Base-by-base conservation (phyloP, 2,113 vertebrate genomes). In the Neodontobutis hainanensis region DNA sequence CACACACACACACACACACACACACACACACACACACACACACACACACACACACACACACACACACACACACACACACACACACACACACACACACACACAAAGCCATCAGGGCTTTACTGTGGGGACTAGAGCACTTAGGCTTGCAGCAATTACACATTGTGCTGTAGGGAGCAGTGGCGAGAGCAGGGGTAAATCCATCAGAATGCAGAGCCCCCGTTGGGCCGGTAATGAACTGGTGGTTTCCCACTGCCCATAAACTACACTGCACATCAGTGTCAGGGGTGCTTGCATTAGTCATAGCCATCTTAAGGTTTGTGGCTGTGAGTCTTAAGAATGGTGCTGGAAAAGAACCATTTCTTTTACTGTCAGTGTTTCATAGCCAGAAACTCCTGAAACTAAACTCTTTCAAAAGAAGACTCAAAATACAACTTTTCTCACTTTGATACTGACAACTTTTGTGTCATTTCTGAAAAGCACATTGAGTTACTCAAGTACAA, bases 61-160 rank as follows among this genome's bases (percentile, higher is more conserved):
- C n/a, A n/a, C n/a, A n/a, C n/a, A n/a, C n/a, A n/a, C n/a, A n/a
- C n/a, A n/a, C n/a, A n/a, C n/a, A n/a, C n/a, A n/a, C n/a, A n/a
- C n/a, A n/a, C n/a, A n/a, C n/a, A n/a, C n/a, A n/a, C n/a, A n/a
- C n/a, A n/a, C n/a, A n/a, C n/a, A n/a, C n/a, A n/a, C n/a, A n/a
- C n/a, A n/a, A n/a, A n/a, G n/a, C 58, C 68, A 56, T 69, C 5
- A 68, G 75, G 79, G 65, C 61, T 77, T 67, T 44, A 66, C 75
- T 77, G 69, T 42, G 43, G 74, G 68, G 59, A 78, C 60, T 53
- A 57, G 73, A 78, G 85, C 86, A 86, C 83, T 88, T 85, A 87
- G 70, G 79, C 83, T 85, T 82, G 79, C 82, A 77, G 77, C 86
- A 89, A 84, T 85, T 87, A 84, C 81, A 73, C 80, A 76, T 81